These are phyloP conservation scores for Hemicrepidius hirtus DNA, from an alignment of 2,888 invertebrate species.

Conservation along the genomic window DNA sequence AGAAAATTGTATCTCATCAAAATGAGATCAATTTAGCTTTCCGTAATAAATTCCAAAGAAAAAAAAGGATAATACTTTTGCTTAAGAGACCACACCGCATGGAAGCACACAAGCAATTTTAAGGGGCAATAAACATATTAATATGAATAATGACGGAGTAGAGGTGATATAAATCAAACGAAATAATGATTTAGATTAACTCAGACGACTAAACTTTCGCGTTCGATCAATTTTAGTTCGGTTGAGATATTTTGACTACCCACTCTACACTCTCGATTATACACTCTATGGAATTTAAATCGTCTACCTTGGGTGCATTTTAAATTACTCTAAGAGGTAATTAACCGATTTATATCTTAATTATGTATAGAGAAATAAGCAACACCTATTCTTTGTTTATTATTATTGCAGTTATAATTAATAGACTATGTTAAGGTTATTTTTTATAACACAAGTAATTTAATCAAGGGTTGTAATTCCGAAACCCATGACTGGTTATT, in stretches of 20 bases:
- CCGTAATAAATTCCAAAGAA: background rate
- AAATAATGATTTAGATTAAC: conserved; percentile 4
- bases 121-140: conserved; percentile 23
- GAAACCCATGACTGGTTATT: too few relatives aligned
- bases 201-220: background rate
- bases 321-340: conserved; percentile 14
- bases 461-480: too few relatives aligned
- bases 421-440: too few relatives aligned
- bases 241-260: conserved; percentile 27
- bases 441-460: too few relatives aligned
- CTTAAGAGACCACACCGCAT: conserved; percentile 2
- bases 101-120: background rate
- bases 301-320: conserved; percentile 4
- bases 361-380: background rate
- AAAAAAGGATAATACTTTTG: background rate
- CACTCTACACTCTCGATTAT: conserved; percentile 19
- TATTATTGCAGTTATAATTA: too few relatives aligned
- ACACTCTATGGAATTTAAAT: conserved; percentile 25
- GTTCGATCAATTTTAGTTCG: conserved; percentile 10
- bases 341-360: conserved; percentile 17
- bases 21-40: too few relatives aligned
- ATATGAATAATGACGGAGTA: background rate
- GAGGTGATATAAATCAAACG: conserved; percentile 1
- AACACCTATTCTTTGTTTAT: conserved; percentile 16
- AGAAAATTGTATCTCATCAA: too few relatives aligned